phyloP scores from a whole-genome alignment of 2,888 invertebrate species.

The Euphydryas editha region DNA sequence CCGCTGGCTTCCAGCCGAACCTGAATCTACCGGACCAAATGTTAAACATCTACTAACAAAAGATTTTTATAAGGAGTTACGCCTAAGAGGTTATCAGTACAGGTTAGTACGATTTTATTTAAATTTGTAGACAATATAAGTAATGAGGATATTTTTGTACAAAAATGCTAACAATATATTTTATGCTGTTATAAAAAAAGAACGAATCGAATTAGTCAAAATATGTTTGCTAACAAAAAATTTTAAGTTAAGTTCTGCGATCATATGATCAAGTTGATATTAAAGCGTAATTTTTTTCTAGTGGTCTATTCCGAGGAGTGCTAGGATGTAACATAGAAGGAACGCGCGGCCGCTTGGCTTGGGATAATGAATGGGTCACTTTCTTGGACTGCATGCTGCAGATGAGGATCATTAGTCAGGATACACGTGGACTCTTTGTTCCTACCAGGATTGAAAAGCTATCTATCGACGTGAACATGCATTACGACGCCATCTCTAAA shows the following conservation, averaged over 20 bases:
- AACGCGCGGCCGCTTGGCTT: constrained; percentile 81
- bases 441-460: constrained; percentile 90
- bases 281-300: constrained; percentile 47
- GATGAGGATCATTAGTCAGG: constrained; percentile 88
- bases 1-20: constrained; percentile 71
- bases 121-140: background rate
- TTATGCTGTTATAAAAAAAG: background rate
- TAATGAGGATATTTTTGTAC: background rate
- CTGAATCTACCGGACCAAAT: constrained; percentile 66
- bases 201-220: too few relatives aligned
- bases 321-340: constrained; percentile 79
- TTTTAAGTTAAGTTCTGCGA: background rate
- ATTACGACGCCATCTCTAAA: constrained; percentile 77
- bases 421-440: constrained; percentile 87
- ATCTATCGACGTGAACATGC: constrained; percentile 86
- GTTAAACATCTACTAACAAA: constrained; percentile 81
- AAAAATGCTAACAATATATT: background rate
- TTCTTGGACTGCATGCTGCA: constrained; percentile 96
- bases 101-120: constrained; percentile 55
- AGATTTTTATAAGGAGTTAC: constrained; percentile 87
- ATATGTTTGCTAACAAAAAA: too few relatives aligned
- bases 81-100: constrained; percentile 88
- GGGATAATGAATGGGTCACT: constrained; percentile 94
- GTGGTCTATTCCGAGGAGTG: constrained; percentile 85
- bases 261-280: background rate